Conservation (phyloP, 2,888 invertebrate species). For the Tetranychus piercei region DNA sequence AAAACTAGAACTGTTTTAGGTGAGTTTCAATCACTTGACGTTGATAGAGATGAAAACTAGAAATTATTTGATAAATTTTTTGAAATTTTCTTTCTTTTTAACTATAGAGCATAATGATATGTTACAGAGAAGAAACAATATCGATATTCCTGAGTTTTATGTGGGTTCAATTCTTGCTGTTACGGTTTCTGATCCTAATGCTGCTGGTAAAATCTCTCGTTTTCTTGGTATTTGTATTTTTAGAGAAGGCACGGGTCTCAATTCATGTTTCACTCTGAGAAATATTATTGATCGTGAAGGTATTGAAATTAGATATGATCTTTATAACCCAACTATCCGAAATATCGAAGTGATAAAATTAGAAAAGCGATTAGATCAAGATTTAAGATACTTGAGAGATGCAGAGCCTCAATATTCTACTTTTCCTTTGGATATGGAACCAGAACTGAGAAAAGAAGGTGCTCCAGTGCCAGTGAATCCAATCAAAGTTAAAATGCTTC, state of each 20-base stretch:
- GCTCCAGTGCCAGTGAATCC: conserved; percentile 57
- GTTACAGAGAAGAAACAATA: conserved; percentile 56
- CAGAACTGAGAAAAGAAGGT: conserved; percentile 54
- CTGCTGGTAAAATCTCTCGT: conserved; percentile 58
- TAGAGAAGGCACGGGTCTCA: conserved; percentile 57
- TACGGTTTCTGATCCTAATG: conserved; percentile 62
- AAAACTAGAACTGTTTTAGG: conserved; percentile 49
- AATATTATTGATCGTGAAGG: conserved; percentile 78
- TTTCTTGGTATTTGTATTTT: conserved; percentile 91
- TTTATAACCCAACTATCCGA: conserved; percentile 82
- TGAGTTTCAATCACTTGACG: background rate
- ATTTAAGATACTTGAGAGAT: conserved; percentile 69
- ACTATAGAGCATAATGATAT: conserved; percentile 62
- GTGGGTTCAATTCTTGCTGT: conserved; percentile 82
- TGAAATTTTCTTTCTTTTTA: background rate
- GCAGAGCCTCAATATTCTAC: conserved; percentile 77
- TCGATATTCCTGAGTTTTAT: conserved; percentile 93
- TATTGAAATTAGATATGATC: conserved; percentile 53
- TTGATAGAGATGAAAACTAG: background rate
- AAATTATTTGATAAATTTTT: background rate
- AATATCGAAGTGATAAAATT: conserved; percentile 72
- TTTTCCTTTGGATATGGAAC: conserved; percentile 75
- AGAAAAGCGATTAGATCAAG: conserved; percentile 77
- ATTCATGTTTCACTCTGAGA: conserved; percentile 65
- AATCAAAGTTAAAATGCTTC: conserved; percentile 43